Base-by-base conservation (phyloP, 1,140 invertebrate species). In the Druon quercuslanigerum region DNA sequence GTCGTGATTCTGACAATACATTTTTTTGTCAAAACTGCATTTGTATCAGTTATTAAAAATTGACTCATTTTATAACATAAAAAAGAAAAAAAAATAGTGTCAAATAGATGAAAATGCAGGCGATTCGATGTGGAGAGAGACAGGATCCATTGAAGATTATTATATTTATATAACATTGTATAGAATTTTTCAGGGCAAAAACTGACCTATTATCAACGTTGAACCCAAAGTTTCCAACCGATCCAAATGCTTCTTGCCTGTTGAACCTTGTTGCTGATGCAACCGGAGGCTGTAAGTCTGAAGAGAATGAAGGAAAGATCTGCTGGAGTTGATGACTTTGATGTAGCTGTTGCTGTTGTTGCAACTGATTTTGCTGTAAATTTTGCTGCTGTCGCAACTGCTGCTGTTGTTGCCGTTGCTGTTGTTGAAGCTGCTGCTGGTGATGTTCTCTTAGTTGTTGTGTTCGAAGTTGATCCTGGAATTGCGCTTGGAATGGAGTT, bases 151-250 rank as follows among this genome's bases (percentile, higher is more conserved):
- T 25, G 25, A 25, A 1, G 25, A 25, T 25, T 25, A 25, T 25
- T 25, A 25, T 33, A 33, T 33, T 33, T 33, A 33, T 33, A 5
- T 33, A 3, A 33, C 25, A 5, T 33, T 33, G 3, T 54, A 54
- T 20, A 14, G 19, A 9, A 57, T 20, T 57, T 57, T 57, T 25
- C 54, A 54, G 17, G 8, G 17, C 3, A 2, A 17, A 17, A 54
- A 54, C 60, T n/a, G 3, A 66, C 60, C 60, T 33, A 66, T 89
- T 88, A 20, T 92, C 88, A 5, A 56, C 84, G 73, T 93, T 93
- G 51, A 93, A 84, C 3, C 93, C 93, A 72, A 94, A 93, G 74
- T 94, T 94, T 33, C 93, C 93, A 4, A 90, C 81, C 0, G 89
- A 81, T n/a, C 82, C 86, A 60, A 89, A 89, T 0, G 86, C 88